Evolutionary conservation across 2,113 vertebrate genomes (phyloP), one percentile per base, ranked within the genome.

Genomic region (Rhodinocichla rosea): DNA sequence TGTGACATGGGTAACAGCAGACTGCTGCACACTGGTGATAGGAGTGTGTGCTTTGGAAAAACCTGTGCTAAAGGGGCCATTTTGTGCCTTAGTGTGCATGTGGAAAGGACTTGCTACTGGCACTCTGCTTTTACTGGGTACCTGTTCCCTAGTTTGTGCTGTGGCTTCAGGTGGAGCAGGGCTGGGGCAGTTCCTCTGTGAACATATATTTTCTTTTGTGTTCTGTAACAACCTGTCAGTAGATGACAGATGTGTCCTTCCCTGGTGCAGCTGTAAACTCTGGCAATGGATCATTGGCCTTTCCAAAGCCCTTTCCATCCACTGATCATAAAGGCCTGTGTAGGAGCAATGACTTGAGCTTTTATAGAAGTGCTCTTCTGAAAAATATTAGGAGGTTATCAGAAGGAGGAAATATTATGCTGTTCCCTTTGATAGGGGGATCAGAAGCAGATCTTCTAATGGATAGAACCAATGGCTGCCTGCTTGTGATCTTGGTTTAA

Each of bases 401-500:
- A 65, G 73, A 42, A 82, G 33, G 56, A 56, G 37, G 53, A 40
- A 64, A 1, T 52, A 32, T 82, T 70, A 10, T 14, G 26, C 53
- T 45, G 7, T 69, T 88, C 27, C 53, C 24, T 57, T 90, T 76
- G 62, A 71, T 37, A 80, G 50, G 42, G 0, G 0, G 50, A 67
- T 77, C 59, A 92, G 56, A 90, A 90, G 47, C 59, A 74, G 71
- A 70, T 79, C 17, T 80, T 70, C 19, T 45, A 39, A 39, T 57
- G 78, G n/a, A 7, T 16, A 71, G 37, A 79, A 76, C 56, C 60
- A 82, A 9, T 57, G 81, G 68, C 52, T 91, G 73, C 44, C 70
- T 68, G 60, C 76, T 50, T 92, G 63, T 89, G 88, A 76, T 94
- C 80, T 84, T 78, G 47, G 37, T 93, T 94, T 94, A 94, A 92